Percentiles rank a stretch among this genome's conserved stretches.
phyloP scores from a whole-genome alignment of 2,113 vertebrate species.

The Sisor rabdophorus region DNA sequence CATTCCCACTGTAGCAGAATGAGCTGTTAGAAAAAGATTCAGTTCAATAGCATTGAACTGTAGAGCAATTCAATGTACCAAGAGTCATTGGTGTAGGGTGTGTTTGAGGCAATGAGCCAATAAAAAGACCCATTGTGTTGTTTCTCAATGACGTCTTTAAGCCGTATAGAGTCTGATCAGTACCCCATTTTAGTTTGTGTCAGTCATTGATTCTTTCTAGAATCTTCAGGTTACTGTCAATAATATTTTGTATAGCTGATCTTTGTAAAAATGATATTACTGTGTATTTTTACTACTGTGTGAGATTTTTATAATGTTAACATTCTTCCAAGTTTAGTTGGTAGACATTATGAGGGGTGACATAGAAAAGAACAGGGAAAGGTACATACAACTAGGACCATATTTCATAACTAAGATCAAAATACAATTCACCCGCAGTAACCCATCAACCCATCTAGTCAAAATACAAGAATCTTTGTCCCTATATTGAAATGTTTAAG shows the following conservation, averaged over 20 bases:
- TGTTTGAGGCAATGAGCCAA: neutral
- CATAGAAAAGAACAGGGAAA: too few relatives aligned
- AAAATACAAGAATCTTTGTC: neutral
- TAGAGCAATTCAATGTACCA: too few relatives aligned
- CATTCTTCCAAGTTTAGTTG: neutral
- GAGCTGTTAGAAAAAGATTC: neutral
- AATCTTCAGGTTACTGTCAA: neutral
- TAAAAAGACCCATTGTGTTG: neutral
- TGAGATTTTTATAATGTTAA: neutral
- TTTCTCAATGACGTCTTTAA: neutral
- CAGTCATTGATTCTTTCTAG: neutral
- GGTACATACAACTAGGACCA: neutral
- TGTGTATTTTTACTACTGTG: neutral
- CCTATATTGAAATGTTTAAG: neutral
- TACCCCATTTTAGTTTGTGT: neutral
- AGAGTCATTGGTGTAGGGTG: neutral
- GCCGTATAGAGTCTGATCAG: neutral
- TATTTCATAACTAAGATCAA: neutral
- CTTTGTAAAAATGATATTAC: neutral
- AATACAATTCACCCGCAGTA: neutral
- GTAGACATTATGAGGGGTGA: neutral
- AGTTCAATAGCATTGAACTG: neutral
- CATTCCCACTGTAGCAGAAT: neutral
- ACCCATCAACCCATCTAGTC: too few relatives aligned
- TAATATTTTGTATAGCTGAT: neutral